Conservation (phyloP, 2,888 invertebrate genomes). For the Zele albiditarsus region DNA sequence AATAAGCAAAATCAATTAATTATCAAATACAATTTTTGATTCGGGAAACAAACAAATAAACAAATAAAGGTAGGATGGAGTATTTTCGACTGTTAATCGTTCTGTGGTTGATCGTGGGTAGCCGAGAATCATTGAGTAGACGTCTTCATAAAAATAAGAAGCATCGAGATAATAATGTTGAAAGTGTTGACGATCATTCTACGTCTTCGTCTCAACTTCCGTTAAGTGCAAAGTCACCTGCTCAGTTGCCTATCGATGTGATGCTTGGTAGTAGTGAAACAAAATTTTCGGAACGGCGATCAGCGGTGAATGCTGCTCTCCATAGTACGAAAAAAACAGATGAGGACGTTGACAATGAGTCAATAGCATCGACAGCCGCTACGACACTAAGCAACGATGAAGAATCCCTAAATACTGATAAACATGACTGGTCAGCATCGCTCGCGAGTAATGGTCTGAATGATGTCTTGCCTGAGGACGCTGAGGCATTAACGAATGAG, state of each 20-base stretch:
- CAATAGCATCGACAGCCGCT: background rate
- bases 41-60: background rate
- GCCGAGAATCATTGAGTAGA: background rate
- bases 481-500: slow-evolving; percentile 19
- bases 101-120: background rate
- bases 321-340: background rate
- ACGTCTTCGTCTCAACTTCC: background rate
- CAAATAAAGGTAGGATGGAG: background rate
- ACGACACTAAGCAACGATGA: background rate
- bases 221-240: background rate
- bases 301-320: slow-evolving; percentile 2
- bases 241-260: background rate
- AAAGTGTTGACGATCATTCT: background rate
- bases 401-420: background rate
- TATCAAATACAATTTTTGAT: background rate
- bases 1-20: background rate
- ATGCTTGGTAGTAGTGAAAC: background rate
- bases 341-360: background rate
- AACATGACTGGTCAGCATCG: background rate
- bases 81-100: background rate
- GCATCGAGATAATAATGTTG: background rate
- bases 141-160: background rate
- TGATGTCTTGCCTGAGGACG: background rate
- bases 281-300: background rate
- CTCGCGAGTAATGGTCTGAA: background rate